phyloP scores from a whole-genome alignment of 2,797 vertebrate species.

The Falco rusticolus region DNA sequence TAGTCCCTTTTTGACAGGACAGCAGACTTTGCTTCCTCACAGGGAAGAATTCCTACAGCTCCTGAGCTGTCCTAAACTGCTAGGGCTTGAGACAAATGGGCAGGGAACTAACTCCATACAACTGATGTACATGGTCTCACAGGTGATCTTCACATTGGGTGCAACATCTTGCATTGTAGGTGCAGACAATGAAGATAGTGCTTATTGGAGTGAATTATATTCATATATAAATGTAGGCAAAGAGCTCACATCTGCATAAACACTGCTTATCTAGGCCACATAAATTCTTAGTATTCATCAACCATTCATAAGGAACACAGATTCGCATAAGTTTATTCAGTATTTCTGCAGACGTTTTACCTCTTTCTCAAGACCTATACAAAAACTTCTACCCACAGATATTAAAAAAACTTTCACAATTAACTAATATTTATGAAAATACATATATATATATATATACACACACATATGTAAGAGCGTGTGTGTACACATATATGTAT shows the following conservation, averaged over 20 bases:
- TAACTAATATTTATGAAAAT: neutral
- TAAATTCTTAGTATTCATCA: neutral
- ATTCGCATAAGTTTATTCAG: neutral
- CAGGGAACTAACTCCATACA: neutral
- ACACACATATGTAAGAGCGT: neutral
- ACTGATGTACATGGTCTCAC: too few species aligned
- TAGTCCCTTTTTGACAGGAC: neutral
- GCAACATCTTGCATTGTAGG: neutral
- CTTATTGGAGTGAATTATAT: neutral
- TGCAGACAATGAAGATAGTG: neutral
- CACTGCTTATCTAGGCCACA: neutral
- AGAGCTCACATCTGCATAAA: neutral
- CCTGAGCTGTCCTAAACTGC: neutral
- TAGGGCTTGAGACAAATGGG: neutral
- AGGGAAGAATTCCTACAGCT: neutral
- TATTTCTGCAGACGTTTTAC: neutral
- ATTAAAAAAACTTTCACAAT: neutral
- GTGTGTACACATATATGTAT: neutral
- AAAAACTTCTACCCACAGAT: neutral
- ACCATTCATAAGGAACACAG: neutral
- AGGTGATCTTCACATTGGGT: neutral
- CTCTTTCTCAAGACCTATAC: neutral
- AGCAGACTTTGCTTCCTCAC: neutral
- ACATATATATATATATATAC: accelerated
- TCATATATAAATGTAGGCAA: neutral